Evolutionary conservation across 2,113 vertebrate species (phyloP).

Genomic region (Polyodon spathula): DNA sequence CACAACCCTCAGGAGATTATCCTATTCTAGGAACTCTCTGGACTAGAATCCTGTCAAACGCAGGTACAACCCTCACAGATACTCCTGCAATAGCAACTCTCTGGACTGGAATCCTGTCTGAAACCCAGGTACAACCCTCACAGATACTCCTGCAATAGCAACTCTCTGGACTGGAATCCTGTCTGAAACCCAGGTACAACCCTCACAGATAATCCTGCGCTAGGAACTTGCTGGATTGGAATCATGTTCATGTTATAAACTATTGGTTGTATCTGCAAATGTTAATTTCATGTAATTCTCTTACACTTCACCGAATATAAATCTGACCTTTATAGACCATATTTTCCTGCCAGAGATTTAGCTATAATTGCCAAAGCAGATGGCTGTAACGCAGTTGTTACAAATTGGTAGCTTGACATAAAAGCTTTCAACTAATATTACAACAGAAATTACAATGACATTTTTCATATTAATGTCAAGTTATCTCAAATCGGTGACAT

Average conservation of each 20-base stretch:
- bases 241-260: not conserved
- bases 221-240: not conserved
- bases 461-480: conserved; percentile 1
- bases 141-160: not conserved
- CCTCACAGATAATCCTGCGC: not conserved
- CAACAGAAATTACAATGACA: not conserved
- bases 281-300: not conserved
- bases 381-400: not conserved
- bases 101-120: not conserved
- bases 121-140: not conserved
- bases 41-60: not conserved
- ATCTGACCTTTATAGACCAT: not conserved
- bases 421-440: conserved; percentile 1
- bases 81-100: not conserved
- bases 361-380: not conserved
- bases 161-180: not conserved
- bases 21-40: not conserved
- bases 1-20: not conserved
- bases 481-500: conserved; percentile 2
- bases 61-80: not conserved
- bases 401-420: not conserved
- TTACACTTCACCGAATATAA: not conserved
- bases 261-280: not conserved
- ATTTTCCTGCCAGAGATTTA: conserved; percentile 2
- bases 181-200: not conserved